Evolutionary conservation across 2,888 invertebrate species (phyloP), one percentile per base, ranked within the genome.

Genomic region (Pasiphila rectangulata): DNA sequence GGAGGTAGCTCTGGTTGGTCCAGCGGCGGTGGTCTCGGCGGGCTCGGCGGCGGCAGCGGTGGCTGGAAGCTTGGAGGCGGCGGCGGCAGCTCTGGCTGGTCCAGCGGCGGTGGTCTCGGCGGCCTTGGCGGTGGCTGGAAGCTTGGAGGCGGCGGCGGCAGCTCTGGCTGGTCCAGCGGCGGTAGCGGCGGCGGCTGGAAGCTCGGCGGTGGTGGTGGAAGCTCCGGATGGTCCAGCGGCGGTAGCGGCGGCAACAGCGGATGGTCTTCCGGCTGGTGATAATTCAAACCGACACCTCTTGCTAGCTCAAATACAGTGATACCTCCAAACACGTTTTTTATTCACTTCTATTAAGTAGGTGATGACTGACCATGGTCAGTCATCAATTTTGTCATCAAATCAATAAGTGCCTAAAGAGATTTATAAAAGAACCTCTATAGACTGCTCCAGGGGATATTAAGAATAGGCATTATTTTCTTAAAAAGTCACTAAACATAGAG

Each of bases 231-330:
- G 59, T 61, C 61, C 13, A 40, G 42, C 35, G 54, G 58, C 17
- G 57, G 47, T 3, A 12, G 34, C 21, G 57, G 65, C 25, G 54
- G 47, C n/a, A n/a, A n/a, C n/a, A n/a, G n/a, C n/a, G n/a, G n/a
- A n/a, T n/a, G n/a, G 17, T 71, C 70, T 24, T 75, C 76, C 45
- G 80, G 83, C 60, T 81, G 83, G 83, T 83, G 83, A 81, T 83
- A 75, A 82, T 69, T 64, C 24, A 40, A 36, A 15, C 50, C 57
- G 53, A 52, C n/a, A n/a, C 36, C 46, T 45, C 43, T 53, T 35
- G 39, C 55, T 71, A 75, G 68, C 63, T 62, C 65, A 68, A 74
- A 78, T 79, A 82, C 66, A 80, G 66, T 72, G 71, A 76, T 79
- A 78, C 74, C 72, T 75, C 69, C 56, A 51, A 35, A 46, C 10